A percentile compares a stretch with the other conserved stretches of the same genome.
Conservation (phyloP, 1,140 invertebrate genomes). For the Anoplophora glabripennis region DNA sequence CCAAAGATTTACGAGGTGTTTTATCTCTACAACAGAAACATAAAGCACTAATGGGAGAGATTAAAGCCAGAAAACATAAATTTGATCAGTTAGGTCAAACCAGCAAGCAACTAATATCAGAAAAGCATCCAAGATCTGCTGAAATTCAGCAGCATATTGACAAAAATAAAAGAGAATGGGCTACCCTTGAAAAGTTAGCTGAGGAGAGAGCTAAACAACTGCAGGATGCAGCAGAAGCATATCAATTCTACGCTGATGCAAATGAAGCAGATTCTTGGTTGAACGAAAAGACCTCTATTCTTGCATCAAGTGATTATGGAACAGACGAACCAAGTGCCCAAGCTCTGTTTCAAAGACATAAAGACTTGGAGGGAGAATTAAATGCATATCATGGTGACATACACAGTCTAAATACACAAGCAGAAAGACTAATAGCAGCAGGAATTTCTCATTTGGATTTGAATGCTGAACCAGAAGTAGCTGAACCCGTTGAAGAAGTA, state of each 20-base stretch:
- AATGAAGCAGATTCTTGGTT: constrained; percentile 98
- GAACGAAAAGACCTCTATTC: constrained; percentile 86
- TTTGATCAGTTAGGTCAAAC: constrained; percentile 70
- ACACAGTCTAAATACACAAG: constrained; percentile 79
- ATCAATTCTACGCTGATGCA: constrained; percentile 93
- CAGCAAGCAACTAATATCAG: constrained; percentile 71
- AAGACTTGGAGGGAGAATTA: constrained; percentile 86
- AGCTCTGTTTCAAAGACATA: constrained; percentile 80
- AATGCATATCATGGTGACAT: constrained; percentile 89
- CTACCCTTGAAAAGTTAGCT: constrained; percentile 78
- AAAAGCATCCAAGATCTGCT: constrained; percentile 69
- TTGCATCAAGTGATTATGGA: constrained; percentile 84
- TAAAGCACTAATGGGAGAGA: constrained; percentile 90
- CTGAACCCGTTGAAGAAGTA: constrained; percentile 54
- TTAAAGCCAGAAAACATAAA: constrained; percentile 78
- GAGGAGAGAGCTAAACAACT: constrained; percentile 80
- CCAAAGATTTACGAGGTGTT: constrained; percentile 89
- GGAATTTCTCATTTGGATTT: constrained; percentile 57
- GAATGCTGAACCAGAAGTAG: constrained; percentile 63
- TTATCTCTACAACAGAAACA: constrained; percentile 91
- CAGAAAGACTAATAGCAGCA: constrained; percentile 74
- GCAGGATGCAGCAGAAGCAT: constrained; percentile 91
- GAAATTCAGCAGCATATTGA: constrained; percentile 80
- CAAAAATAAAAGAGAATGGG: constrained; percentile 81
- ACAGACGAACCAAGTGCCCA: constrained; percentile 86